Evolutionary conservation across 2,888 invertebrate species (phyloP).

Genomic region (Drosophila borealis): DNA sequence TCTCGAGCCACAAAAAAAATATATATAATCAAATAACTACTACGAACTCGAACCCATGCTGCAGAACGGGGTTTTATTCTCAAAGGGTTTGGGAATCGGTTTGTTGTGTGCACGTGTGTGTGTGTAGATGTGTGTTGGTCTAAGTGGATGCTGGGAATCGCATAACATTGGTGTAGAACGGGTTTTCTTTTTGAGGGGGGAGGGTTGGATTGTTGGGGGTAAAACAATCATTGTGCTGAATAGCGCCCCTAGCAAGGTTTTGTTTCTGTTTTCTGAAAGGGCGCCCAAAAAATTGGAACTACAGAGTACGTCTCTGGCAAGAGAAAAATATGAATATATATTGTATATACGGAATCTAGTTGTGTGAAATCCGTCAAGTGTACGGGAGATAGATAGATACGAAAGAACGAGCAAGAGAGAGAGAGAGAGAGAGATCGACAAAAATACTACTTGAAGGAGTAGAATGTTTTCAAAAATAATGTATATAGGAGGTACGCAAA

Average conservation of each 20-base stretch:
- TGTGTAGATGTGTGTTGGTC: constrained; percentile 38
- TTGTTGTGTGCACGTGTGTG: constrained; percentile 27
- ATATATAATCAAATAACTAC: constrained; percentile 34
- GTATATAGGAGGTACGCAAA: constrained; percentile 52
- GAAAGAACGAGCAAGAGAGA: constrained; percentile 8
- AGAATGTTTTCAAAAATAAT: constrained; percentile 20
- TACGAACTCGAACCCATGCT: constrained; percentile 67
- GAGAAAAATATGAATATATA: constrained; percentile 25
- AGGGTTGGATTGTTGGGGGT: constrained; percentile 5
- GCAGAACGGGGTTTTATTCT: constrained; percentile 30
- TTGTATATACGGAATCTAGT: constrained; percentile 64
- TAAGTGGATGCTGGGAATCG: constrained; percentile 21
- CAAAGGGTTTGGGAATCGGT: constrained; percentile 17
- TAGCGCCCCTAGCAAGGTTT: constrained; percentile 70
- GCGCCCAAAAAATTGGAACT: constrained; percentile 51
- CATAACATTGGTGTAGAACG: constrained; percentile 23
- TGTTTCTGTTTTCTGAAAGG: constrained; percentile 65
- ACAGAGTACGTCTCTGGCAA: constrained; percentile 7
- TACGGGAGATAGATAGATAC: constrained; percentile 43
- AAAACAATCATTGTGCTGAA: constrained; percentile 50
- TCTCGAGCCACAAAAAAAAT: constrained; percentile 20
- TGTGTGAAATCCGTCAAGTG: constrained; percentile 72
- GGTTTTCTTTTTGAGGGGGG: background rate
- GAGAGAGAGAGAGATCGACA: constrained; percentile 19
- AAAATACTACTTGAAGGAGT: constrained; percentile 61